Conservation (phyloP, 2,797 vertebrate species). For the Microctenopoma stevenorrisi region DNA sequence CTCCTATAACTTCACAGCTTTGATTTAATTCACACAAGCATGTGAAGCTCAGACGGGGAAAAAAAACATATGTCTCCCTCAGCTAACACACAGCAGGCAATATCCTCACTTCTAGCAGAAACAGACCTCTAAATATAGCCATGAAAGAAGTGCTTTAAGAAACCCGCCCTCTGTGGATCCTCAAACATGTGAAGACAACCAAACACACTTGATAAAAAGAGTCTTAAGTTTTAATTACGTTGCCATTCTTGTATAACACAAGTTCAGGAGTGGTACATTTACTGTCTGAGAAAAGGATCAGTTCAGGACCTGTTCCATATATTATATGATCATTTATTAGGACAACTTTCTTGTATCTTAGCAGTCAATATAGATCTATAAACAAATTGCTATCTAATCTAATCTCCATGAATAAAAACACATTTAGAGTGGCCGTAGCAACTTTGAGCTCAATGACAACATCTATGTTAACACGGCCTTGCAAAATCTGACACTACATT, state of each 20-base stretch:
- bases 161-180: conserved; percentile 31
- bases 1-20: conserved; percentile 61
- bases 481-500: no score
- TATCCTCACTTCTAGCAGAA: conserved; percentile 69
- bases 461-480: background rate
- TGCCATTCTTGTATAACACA: conserved; percentile 21
- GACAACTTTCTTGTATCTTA: background rate
- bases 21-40: conserved; percentile 78
- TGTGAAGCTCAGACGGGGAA: conserved; percentile 58
- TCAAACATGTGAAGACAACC: conserved; percentile 28
- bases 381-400: no score
- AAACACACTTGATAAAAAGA: conserved; percentile 4
- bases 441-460: no score
- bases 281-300: conserved; percentile 38
- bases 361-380: no score
- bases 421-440: no score
- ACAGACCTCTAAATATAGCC: conserved; percentile 72
- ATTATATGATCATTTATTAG: background rate
- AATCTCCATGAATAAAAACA: no score
- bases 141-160: conserved; percentile 52
- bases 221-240: conserved; percentile 37
- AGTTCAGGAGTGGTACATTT: conserved; percentile 21
- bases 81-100: conserved; percentile 62
- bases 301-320: conserved; percentile 22
- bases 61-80: conserved; percentile 66